Percentiles rank a stretch among this genome's conserved stretches.
These are phyloP conservation scores for Cheumatopsyche charites DNA, from an alignment of 1,140 invertebrate species.

Conservation along the genomic window DNA sequence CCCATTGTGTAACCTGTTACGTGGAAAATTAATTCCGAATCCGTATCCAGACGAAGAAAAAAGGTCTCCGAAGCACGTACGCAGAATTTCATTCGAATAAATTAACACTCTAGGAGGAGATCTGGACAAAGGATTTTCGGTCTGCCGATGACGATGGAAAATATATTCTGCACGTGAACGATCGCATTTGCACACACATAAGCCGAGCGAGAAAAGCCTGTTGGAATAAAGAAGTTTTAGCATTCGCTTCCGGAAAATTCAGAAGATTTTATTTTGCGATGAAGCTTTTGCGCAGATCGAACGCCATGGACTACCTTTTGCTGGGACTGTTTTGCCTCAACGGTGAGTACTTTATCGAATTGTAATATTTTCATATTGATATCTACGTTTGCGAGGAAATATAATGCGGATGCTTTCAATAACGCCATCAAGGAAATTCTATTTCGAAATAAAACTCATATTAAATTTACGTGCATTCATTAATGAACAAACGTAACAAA, in stretches of 20 bases:
- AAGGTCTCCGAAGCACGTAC: neutral
- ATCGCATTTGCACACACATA: constrained; percentile 7
- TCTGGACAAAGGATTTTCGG: too few species aligned
- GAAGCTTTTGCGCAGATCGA: constrained; percentile 9
- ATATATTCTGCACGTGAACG: constrained; percentile 26
- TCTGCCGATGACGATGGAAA: constrained; percentile 12
- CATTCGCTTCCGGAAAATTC: neutral
- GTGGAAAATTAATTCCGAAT: constrained; percentile 24
- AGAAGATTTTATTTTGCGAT: neutral
- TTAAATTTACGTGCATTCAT: too few species aligned
- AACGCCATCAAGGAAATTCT: too few species aligned
- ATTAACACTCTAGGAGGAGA: neutral
- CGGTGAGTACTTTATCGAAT: constrained; percentile 35
- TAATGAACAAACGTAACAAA: too few species aligned
- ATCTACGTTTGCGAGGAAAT: neutral
- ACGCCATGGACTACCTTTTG: constrained; percentile 40
- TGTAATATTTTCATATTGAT: neutral
- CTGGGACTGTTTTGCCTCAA: constrained; percentile 34
- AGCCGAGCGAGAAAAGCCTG: neutral
- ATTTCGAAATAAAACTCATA: too few species aligned
- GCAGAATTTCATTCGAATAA: constrained; percentile 16
- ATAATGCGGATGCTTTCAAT: neutral
- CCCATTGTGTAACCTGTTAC: constrained; percentile 18
- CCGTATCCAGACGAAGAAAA: neutral
- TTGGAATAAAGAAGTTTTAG: neutral